Conservation (phyloP, 2,797 vertebrate genomes). For the Xerus rutilus region DNA sequence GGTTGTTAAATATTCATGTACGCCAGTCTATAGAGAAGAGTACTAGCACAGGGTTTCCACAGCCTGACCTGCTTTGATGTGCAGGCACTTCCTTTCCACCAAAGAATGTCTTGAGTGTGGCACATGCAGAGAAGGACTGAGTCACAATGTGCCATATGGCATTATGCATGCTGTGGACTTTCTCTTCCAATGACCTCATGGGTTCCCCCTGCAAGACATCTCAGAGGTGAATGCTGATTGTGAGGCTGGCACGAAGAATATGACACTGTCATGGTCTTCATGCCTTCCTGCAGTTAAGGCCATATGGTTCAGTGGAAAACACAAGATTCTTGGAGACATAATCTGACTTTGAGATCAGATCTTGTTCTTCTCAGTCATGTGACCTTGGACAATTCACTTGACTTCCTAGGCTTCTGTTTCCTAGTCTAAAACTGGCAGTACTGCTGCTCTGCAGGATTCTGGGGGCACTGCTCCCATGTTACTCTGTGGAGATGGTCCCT, state of each 20-base stretch:
- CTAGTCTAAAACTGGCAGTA: neutral
- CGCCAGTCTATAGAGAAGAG: neutral
- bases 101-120: neutral
- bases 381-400: neutral
- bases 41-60: neutral
- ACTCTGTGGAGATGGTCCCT: neutral
- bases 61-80: neutral
- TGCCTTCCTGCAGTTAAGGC: neutral
- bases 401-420: neutral
- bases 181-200: neutral
- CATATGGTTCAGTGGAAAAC: neutral
- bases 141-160: neutral
- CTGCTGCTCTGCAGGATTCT: neutral
- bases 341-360: neutral
- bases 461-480: neutral
- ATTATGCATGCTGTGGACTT: neutral
- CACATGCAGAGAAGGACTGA: neutral
- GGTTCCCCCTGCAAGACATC: neutral
- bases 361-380: neutral
- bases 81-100: neutral
- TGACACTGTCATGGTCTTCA: neutral
- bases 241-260: neutral
- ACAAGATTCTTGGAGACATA: neutral
- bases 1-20: conserved; percentile 44
- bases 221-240: neutral